phyloP scores from a whole-genome alignment of 2,888 invertebrate genomes.

The Rhodophaea formosa region DNA sequence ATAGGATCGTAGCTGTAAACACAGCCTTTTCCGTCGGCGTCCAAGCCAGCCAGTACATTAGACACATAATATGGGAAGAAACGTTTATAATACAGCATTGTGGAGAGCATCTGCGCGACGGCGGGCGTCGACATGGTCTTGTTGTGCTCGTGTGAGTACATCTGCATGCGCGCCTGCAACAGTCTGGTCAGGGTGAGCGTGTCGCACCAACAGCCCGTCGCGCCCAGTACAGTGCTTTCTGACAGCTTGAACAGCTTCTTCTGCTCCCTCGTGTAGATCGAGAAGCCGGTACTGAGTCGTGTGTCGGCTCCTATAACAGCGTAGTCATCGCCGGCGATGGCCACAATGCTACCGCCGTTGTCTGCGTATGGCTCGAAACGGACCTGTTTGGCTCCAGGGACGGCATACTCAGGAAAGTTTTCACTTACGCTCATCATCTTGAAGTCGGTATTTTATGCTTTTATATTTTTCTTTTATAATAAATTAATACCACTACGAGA shows the following conservation, averaged over 20 bases:
- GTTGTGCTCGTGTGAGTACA: conserved; percentile 97
- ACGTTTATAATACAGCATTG: conserved; percentile 96
- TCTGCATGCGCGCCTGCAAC: conserved; percentile 93
- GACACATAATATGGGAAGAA: conserved; percentile 99
- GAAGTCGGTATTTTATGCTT: not conserved
- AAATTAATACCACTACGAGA: conserved; percentile 19
- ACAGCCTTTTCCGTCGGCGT: conserved; percentile 95
- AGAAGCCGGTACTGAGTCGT: conserved; percentile 93
- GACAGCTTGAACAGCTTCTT: conserved; percentile 93
- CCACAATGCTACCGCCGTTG: conserved; percentile 92
- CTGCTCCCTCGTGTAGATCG: conserved; percentile 93
- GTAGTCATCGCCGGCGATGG: conserved; percentile 97
- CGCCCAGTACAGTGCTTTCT: conserved; percentile 92
- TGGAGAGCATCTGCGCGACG: conserved; percentile 97
- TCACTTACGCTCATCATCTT: conserved; percentile 61
- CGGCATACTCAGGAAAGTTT: conserved; percentile 71
- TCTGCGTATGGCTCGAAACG: conserved; percentile 79
- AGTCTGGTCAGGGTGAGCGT: conserved; percentile 93
- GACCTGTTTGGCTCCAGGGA: conserved; percentile 76
- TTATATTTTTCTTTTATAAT: too few relatives aligned
- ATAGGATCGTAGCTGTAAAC: conserved; percentile 99
- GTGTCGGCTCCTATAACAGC: conserved; percentile 97
- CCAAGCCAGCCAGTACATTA: conserved; percentile 96
- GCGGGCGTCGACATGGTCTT: conserved; percentile 96
- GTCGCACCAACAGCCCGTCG: conserved; percentile 99